Conservation (phyloP, 2,888 invertebrate genomes). For the Hymenopus coronatus region DNA sequence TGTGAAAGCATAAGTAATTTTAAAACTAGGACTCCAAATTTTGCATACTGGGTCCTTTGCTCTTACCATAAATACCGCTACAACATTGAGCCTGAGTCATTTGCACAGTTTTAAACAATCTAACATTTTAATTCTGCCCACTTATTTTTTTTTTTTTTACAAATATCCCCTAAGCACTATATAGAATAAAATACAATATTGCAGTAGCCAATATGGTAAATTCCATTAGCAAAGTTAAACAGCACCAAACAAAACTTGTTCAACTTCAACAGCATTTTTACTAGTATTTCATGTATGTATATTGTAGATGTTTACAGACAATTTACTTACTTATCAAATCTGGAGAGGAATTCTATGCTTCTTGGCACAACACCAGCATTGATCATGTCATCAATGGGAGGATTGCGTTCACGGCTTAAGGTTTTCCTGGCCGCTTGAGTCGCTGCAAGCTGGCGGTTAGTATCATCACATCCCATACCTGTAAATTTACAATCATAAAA, state of each 20-base stretch:
- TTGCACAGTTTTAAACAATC: no score
- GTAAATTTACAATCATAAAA: not conserved
- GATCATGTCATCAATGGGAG: slow-evolving; percentile 87
- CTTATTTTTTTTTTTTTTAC: no score
- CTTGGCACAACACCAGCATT: slow-evolving; percentile 78
- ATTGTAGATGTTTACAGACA: not conserved
- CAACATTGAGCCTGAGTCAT: no score
- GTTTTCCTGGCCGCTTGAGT: slow-evolving; percentile 83
- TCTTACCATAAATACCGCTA: no score
- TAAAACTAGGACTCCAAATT: no score
- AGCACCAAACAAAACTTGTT: not conserved
- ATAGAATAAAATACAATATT: no score
- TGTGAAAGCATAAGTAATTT: no score
- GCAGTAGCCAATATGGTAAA: no score
- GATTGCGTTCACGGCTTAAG: slow-evolving; percentile 83
- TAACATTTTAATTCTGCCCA: no score
- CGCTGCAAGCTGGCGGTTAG: slow-evolving; percentile 61
- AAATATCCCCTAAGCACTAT: no score
- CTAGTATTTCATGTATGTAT: not conserved
- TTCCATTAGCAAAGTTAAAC: not conserved
- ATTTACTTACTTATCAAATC: slow-evolving; percentile 64
- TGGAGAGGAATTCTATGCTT: slow-evolving; percentile 72
- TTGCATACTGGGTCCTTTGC: no score
- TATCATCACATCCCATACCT: slow-evolving; percentile 62
- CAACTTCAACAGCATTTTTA: not conserved